Evolutionary conservation across 2,888 invertebrate species (phyloP), one percentile per base, ranked within the genome.

Genomic region (Encarsia formosa): DNA sequence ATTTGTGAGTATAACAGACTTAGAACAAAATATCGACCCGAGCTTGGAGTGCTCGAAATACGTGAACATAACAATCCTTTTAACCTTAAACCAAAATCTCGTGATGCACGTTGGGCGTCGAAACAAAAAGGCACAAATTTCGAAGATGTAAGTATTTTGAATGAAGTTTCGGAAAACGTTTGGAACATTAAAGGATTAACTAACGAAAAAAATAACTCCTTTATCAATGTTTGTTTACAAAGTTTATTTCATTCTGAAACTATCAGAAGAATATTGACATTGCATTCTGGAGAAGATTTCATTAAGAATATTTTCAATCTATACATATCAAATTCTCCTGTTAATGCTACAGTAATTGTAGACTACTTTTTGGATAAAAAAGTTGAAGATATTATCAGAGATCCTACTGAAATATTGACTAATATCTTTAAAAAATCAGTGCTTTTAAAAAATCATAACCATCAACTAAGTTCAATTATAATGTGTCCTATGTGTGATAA

Each of bases 1-100:
- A 52, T 58, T n/a, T 34, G 29, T 19, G 58, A 61, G 47, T 56
- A 61, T 19, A 59, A 60, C 43, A 44, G 57, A 37, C 42, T 61
- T 20, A 48, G 57, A 37, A 35, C 46, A 32, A 13, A n/a, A 20
- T 58, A 46, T 37, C 39, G 52, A 13, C 58, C 59, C 49, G 44
- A 44, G 13, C 29, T 29, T 13, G 29, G 29, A 9, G 8, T 29
- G 8, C 13, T 9, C 13, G 8, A 29, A 29, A 29, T 29, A 29
- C 13, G 29, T 29, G 13, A 29, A 29, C 13, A 8, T 29, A 29
- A 9, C 13, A 13, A 29, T 29, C 29, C 29, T 29, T 13, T 29
- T 13, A 29, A 29, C 8, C 8, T 13, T 8, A n/a, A n/a, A n/a
- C n/a, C n/a, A n/a, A n/a, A n/a, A n/a, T 8, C 13, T 8, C 29